phyloP scores from a whole-genome alignment of 2,113 vertebrate genomes.

The Nesoenas mayeri region DNA sequence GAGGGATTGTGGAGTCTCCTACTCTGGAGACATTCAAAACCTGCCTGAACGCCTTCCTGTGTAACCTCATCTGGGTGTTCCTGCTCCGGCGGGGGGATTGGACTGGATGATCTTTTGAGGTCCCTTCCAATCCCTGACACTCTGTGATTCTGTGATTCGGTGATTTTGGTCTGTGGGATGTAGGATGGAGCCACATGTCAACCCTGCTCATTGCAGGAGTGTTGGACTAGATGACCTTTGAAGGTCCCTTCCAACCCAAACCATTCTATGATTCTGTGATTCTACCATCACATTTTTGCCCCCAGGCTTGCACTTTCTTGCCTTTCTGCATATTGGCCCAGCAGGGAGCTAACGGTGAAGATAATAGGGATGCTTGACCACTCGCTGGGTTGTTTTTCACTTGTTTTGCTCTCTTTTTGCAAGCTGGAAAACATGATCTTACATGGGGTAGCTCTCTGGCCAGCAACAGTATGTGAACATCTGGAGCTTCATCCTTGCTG shows the following conservation, averaged over 20 bases:
- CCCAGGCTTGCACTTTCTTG: background rate
- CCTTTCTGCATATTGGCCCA: background rate
- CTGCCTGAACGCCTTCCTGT: too few relatives aligned
- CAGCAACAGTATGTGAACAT: background rate
- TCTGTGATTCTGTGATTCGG: too few relatives aligned
- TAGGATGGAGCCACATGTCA: background rate
- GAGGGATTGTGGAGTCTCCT: too few relatives aligned
- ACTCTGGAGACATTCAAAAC: too few relatives aligned
- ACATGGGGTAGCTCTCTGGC: rapidly evolving
- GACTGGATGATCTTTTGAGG: too few relatives aligned
- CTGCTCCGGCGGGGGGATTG: too few relatives aligned
- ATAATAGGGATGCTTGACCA: rapidly evolving
- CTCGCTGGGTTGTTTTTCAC: background rate
- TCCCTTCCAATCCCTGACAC: too few relatives aligned
- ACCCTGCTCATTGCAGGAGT: too few relatives aligned
- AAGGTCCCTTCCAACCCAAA: too few relatives aligned
- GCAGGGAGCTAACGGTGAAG: background rate
- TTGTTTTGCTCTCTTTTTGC: background rate
- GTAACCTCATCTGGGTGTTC: too few relatives aligned
- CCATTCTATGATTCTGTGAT: too few relatives aligned
- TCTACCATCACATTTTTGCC: background rate
- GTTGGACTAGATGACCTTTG: too few relatives aligned
- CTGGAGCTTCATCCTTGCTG: background rate
- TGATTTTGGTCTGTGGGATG: background rate
- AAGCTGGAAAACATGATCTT: background rate